Evolutionary conservation across 2,888 invertebrate species (phyloP).

Genomic region (Nemotelus nigrinus): DNA sequence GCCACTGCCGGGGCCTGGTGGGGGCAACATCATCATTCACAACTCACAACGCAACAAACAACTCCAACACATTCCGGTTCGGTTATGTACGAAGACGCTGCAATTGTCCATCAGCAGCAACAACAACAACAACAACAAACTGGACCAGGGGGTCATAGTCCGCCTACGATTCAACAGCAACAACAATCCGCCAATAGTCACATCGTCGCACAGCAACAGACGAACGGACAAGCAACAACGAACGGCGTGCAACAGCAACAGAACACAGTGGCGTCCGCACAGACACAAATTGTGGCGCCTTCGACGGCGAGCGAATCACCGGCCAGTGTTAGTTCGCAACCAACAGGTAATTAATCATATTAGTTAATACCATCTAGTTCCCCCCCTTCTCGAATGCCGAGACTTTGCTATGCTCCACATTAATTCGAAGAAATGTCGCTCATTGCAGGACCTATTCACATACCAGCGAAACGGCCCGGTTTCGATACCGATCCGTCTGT

Average conservation of each 20-base stretch:
- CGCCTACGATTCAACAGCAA: conserved; percentile 55
- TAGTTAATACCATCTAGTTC: background rate
- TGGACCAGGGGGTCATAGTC: conserved; percentile 45
- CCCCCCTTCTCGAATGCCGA: background rate
- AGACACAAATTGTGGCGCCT: conserved; percentile 67
- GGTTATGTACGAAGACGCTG: conserved; percentile 70
- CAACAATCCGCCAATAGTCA: conserved; percentile 52
- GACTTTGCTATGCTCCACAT: conserved; percentile 4
- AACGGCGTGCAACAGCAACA: conserved; percentile 60
- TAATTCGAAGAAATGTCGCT: conserved; percentile 68
- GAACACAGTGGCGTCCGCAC: conserved; percentile 64
- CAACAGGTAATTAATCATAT: conserved; percentile 60
- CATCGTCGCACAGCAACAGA: conserved; percentile 53
- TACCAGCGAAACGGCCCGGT: conserved; percentile 83
- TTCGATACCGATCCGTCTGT: conserved; percentile 67
- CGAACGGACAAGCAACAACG: conserved; percentile 50
- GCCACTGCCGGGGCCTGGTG: conserved; percentile 67
- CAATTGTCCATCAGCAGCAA: conserved; percentile 56
- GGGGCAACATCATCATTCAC: conserved; percentile 67
- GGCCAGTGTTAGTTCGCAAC: conserved; percentile 68
- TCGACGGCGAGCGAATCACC: conserved; percentile 71
- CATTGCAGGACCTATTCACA: conserved; percentile 79
- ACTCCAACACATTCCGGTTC: conserved; percentile 67
- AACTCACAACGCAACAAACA: conserved; percentile 66
- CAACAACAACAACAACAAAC: conserved; percentile 54